Percentiles rank a stretch among this genome's conserved stretches.
Conservation (phyloP, 1,140 invertebrate species). For the Drosophila rhopaloa region DNA sequence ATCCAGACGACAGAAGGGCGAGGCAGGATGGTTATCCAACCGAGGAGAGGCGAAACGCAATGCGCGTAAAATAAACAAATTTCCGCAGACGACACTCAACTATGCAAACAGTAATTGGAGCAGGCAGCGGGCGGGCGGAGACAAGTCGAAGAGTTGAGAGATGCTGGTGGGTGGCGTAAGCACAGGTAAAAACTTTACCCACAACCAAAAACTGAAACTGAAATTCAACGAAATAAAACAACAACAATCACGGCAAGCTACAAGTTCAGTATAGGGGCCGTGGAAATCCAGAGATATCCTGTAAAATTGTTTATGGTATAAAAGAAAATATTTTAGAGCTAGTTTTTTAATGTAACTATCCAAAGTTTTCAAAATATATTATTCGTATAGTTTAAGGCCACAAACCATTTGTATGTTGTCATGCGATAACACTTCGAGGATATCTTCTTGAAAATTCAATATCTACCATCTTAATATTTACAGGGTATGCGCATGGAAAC, state of each 20-base stretch:
- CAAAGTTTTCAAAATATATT: too few relatives aligned
- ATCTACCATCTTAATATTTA: neutral
- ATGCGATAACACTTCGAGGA: too few relatives aligned
- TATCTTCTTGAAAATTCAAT: too few relatives aligned
- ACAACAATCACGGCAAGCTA: conserved; percentile 10
- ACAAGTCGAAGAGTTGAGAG: conserved; percentile 8
- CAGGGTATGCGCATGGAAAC: conserved; percentile 17
- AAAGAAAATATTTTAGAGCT: too few relatives aligned
- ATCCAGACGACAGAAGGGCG: conserved; percentile 5
- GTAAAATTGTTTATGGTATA: neutral
- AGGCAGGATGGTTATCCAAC: conserved; percentile 25
- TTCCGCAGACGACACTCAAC: conserved; percentile 80
- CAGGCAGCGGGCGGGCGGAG: conserved; percentile 25
- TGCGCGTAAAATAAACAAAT: conserved; percentile 82
- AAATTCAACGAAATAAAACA: conserved; percentile 50
- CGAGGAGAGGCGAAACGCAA: conserved; percentile 65
- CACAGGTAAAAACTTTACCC: conserved; percentile 61
- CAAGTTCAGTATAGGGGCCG: neutral
- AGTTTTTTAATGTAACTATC: too few relatives aligned
- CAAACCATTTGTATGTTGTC: too few relatives aligned
- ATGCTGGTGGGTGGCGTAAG: conserved; percentile 32
- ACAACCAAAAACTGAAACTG: conserved; percentile 70
- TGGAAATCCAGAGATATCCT: neutral
- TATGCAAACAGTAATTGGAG: conserved; percentile 82
- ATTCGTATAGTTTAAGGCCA: too few relatives aligned